phyloP scores from a whole-genome alignment of 2,797 vertebrate genomes.

The Toxotes lorentzi region DNA sequence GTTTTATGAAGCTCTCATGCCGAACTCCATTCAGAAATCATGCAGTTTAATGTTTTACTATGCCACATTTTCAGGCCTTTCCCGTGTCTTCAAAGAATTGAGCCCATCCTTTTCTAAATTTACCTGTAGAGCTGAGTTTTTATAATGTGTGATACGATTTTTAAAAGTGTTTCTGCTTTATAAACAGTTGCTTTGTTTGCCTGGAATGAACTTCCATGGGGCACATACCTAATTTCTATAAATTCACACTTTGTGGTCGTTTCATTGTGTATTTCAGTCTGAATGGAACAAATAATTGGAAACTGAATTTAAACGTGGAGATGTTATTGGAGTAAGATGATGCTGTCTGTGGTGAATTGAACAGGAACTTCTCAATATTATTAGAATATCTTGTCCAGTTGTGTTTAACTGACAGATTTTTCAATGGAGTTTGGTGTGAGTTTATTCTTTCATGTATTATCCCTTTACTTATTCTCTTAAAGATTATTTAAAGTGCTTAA shows the following conservation, averaged over 20 bases:
- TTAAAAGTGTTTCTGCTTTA: not conserved
- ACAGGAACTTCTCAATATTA: too few species aligned
- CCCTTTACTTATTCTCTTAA: not conserved
- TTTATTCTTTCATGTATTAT: not conserved
- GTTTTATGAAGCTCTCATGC: not conserved
- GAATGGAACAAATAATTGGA: too few species aligned
- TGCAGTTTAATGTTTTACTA: not conserved
- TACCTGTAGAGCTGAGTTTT: too few species aligned
- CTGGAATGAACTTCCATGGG: not conserved
- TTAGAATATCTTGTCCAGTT: not conserved
- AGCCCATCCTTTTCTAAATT: not conserved
- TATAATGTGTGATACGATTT: not conserved
- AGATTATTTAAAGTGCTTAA: not conserved
- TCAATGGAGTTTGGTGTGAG: not conserved
- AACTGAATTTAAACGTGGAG: too few species aligned
- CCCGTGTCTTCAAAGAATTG: not conserved
- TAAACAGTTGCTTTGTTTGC: not conserved
- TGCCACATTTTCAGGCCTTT: too few species aligned
- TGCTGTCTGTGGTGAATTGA: not conserved
- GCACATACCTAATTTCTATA: too few species aligned
- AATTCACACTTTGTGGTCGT: too few species aligned
- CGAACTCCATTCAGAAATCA: not conserved
- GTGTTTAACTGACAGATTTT: not conserved
- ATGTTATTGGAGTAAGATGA: too few species aligned
- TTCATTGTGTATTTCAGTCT: too few species aligned